Evolutionary conservation across 2,797 vertebrate species (phyloP), one percentile per base, ranked within the genome.

Genomic region (Sitta carolinensis): DNA sequence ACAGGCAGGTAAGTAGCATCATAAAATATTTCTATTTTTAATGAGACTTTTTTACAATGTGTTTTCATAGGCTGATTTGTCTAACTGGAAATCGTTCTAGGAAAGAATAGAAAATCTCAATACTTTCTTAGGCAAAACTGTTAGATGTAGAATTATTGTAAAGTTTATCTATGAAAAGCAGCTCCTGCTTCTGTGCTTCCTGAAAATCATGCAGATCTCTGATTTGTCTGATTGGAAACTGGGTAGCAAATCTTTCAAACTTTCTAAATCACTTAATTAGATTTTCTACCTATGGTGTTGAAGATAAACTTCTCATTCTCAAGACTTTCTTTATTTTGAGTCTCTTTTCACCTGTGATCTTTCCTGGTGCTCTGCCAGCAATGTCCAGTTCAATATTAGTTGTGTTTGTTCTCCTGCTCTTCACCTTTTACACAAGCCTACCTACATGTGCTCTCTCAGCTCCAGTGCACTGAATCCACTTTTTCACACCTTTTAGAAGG

Each of bases 1-100:
- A 98, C 95, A 98, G 98, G 89, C 98, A 98, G 98, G 98, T 98
- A 97, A 98, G 98, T 98, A 83, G 84, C 92, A 93, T 82, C 32
- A 2, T 58, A 58, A 29, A 90, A 48, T 82, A 67, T 93, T 94
- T 96, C 51, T 79, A 54, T 91, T 45, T 72, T 93, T 66, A 91
- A 87, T 59, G 55, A 80, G 47, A 45, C 14, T 75, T 84, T 63
- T 63, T 96, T 86, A 19, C 38, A 34, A 14, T 57, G 7, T 79
- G 45, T 92, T 92, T 95, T 14, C 50, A 11, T 69, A 82, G 74
- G 25, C 48, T 83, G 63, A 61, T 77, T 90, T 90, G n/a, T 57
- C 47, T 70, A 55, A 47, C 21, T 68, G 69, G 72, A 32, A 91
- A 22, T 78, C 45, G 10, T 75, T 85, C 59, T 75, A 85, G 29